Percentiles rank a stretch among this genome's conserved stretches.
These are phyloP conservation scores for Tonatia bakeri DNA, from an alignment of 2,113 vertebrate genomes.

Conservation along the genomic window DNA sequence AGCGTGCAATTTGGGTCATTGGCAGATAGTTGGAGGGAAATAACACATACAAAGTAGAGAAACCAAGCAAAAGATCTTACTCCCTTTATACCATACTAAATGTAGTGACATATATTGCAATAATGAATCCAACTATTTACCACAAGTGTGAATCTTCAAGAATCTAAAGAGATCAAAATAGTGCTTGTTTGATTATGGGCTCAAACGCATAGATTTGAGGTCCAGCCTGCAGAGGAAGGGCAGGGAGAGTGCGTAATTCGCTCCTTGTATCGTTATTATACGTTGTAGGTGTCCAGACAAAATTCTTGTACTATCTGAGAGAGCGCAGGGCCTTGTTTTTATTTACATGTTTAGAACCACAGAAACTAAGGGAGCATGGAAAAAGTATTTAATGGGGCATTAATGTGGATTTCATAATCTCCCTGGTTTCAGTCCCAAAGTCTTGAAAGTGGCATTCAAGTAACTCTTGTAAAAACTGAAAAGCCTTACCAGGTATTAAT, in stretches of 20 bases:
- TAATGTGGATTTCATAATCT: neutral
- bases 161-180: neutral
- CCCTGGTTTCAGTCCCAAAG: neutral
- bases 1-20: neutral
- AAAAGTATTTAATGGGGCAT: neutral
- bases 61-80: neutral
- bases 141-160: neutral
- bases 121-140: neutral
- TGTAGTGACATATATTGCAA: neutral
- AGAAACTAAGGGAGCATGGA: neutral
- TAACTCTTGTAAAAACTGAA: neutral
- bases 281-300: neutral
- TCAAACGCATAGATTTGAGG: neutral
- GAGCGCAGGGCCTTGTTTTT: neutral
- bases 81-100: neutral
- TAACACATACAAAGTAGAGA: neutral
- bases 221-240: fast-evolving
- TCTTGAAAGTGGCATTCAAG: neutral
- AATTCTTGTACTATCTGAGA: neutral
- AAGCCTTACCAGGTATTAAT: neutral
- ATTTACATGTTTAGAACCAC: neutral
- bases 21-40: neutral
- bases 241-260: neutral
- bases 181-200: neutral
- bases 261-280: neutral